Percentiles rank a stretch among this genome's conserved stretches.
phyloP scores from a whole-genome alignment of 2,797 vertebrate genomes.

The Mus caroli region DNA sequence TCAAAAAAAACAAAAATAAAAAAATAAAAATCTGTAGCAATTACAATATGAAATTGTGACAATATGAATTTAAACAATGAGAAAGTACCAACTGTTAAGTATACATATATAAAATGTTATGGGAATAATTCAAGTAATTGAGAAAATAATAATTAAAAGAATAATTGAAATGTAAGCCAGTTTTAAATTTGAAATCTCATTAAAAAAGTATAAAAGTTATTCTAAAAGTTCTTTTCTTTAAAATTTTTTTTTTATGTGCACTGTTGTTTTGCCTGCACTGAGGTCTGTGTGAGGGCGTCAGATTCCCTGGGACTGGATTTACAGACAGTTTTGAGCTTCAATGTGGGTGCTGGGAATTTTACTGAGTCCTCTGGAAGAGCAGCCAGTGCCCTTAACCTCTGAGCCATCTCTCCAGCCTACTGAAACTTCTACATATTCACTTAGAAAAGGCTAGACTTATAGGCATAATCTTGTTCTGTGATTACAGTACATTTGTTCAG shows the following conservation, averaged over 20 bases:
- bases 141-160: background rate
- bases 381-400: background rate
- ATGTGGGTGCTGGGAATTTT: background rate
- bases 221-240: background rate
- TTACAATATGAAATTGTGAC: background rate
- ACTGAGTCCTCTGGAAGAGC: background rate
- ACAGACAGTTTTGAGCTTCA: background rate
- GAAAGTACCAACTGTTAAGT: background rate
- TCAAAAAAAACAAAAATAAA: no score
- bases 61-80: constrained; percentile 22
- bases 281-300: background rate
- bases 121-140: background rate
- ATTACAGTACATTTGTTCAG: background rate
- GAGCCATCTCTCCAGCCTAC: background rate
- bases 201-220: constrained; percentile 12
- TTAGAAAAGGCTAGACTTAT: constrained; percentile 33
- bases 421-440: background rate
- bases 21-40: constrained; percentile 1
- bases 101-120: background rate
- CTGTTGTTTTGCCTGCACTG: background rate
- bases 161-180: background rate
- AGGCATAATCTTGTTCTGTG: constrained; percentile 21
- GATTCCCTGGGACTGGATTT: background rate
- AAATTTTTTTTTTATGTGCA: background rate
- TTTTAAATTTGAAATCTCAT: background rate